A percentile compares a stretch with the other conserved stretches of the same genome.
Conservation (phyloP, 2,888 invertebrate genomes). For the Charanyca ferruginea region DNA sequence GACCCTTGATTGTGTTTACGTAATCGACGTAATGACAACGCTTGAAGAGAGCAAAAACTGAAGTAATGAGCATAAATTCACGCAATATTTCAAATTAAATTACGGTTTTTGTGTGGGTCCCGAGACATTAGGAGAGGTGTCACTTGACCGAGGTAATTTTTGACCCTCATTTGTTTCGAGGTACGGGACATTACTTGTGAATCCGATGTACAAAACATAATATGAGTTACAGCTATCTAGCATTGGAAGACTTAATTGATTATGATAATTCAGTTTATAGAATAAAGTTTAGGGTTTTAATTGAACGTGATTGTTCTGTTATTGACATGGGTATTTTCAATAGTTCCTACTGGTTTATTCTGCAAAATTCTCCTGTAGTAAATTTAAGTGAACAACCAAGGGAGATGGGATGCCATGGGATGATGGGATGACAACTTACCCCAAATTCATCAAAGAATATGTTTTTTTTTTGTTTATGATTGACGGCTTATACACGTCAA, state of each 20-base stretch:
- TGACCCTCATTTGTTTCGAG: slow-evolving; percentile 63
- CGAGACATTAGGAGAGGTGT: slow-evolving; percentile 54
- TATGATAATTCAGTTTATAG: slow-evolving; percentile 12
- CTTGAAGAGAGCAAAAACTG: slow-evolving; percentile 39
- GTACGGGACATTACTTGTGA: slow-evolving; percentile 36
- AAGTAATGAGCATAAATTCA: slow-evolving; percentile 48
- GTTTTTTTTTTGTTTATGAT: no score
- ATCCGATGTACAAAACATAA: slow-evolving; percentile 30
- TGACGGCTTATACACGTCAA: no score
- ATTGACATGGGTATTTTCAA: no score
- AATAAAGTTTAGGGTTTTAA: slow-evolving; percentile 1
- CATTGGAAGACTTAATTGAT: slow-evolving; percentile 23
- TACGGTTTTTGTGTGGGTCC: slow-evolving; percentile 56
- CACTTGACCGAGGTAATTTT: slow-evolving; percentile 62
- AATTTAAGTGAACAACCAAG: no score
- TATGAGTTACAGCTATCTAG: slow-evolving; percentile 15
- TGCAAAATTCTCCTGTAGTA: no score
- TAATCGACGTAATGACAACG: slow-evolving; percentile 44
- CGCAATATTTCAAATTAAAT: slow-evolving; percentile 66
- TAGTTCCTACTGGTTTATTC: no score
- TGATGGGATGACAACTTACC: no score
- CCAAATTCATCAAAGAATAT: no score
- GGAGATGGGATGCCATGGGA: no score
- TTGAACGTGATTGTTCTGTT: neutral
- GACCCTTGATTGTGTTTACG: slow-evolving; percentile 37